These are phyloP conservation scores for Zygaena filipendulae DNA, from an alignment of 2,888 invertebrate species.

Conservation along the genomic window DNA sequence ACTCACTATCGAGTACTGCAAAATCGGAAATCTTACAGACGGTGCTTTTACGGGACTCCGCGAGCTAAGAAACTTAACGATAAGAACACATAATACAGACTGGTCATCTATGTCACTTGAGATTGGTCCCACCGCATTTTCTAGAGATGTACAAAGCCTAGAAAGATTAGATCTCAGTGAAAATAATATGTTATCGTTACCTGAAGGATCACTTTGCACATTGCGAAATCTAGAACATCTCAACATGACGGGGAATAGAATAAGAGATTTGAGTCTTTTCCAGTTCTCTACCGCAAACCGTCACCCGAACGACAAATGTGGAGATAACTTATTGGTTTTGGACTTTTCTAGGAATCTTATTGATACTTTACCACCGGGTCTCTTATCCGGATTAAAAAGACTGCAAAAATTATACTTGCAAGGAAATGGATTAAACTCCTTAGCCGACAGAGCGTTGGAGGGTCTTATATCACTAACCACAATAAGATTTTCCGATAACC, in stretches of 20 bases:
- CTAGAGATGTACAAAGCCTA: constrained; percentile 76
- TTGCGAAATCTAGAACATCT: constrained; percentile 77
- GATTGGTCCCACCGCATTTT: constrained; percentile 78
- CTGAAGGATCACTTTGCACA: constrained; percentile 81
- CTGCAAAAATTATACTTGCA: constrained; percentile 80
- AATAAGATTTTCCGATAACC: constrained; percentile 83
- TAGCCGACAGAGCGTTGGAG: constrained; percentile 82
- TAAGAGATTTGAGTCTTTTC: constrained; percentile 79
- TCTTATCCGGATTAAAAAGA: constrained; percentile 76
- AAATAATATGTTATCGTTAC: constrained; percentile 84
- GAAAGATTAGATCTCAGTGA: constrained; percentile 81
- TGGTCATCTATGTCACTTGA: constrained; percentile 85
- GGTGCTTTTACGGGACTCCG: constrained; percentile 85
- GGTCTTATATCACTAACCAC: constrained; percentile 78
- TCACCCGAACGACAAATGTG: constrained; percentile 74
- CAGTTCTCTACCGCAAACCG: constrained; percentile 72
- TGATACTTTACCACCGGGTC: constrained; percentile 77
- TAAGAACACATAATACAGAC: constrained; percentile 85
- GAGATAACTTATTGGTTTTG: constrained; percentile 74
- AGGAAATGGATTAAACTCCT: constrained; percentile 78
- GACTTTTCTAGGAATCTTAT: constrained; percentile 84
- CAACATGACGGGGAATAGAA: constrained; percentile 82
- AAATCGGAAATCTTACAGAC: constrained; percentile 82
- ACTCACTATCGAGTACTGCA: constrained; percentile 84
- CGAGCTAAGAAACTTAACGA: constrained; percentile 81